phyloP scores from a whole-genome alignment of 2,113 vertebrate species.

The Triplophysa rosa region DNA sequence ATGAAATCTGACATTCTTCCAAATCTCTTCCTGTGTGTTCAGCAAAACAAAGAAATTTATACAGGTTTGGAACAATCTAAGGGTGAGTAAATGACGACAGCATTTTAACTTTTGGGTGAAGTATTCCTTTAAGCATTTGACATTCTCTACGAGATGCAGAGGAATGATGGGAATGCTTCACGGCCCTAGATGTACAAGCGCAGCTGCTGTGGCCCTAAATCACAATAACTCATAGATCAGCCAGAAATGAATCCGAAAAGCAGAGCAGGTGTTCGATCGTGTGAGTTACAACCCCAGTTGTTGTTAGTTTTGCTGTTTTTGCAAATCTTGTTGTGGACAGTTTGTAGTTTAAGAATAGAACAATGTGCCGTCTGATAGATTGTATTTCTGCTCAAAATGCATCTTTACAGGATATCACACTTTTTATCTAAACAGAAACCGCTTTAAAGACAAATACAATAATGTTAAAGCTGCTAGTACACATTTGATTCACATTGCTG shows the following conservation, averaged over 20 bases:
- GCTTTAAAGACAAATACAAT: not conserved
- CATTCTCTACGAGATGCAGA: not conserved
- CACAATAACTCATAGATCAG: slow-evolving; percentile 19
- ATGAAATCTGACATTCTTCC: no score
- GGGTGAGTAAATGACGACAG: no score
- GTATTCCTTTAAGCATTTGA: no score
- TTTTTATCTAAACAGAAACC: no score
- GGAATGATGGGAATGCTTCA: not conserved
- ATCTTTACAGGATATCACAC: not conserved
- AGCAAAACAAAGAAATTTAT: no score
- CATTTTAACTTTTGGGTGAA: no score
- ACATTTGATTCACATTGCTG: no score
- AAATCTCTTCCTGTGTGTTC: no score
- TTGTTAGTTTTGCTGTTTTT: slow-evolving; percentile 83
- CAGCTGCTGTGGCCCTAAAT: slow-evolving; percentile 35
- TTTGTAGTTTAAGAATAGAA: slow-evolving; percentile 65
- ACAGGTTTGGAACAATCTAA: no score
- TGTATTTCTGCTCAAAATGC: slow-evolving; percentile 69
- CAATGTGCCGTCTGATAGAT: slow-evolving; percentile 82
- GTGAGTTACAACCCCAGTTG: slow-evolving; percentile 67
- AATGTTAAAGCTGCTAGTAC: no score
- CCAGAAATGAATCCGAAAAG: slow-evolving; percentile 33
- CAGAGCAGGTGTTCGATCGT: slow-evolving; percentile 25
- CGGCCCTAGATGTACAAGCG: not conserved
- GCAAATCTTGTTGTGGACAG: slow-evolving; percentile 55